phyloP scores from a whole-genome alignment of 2,888 invertebrate genomes.

The Cinara cedri region DNA sequence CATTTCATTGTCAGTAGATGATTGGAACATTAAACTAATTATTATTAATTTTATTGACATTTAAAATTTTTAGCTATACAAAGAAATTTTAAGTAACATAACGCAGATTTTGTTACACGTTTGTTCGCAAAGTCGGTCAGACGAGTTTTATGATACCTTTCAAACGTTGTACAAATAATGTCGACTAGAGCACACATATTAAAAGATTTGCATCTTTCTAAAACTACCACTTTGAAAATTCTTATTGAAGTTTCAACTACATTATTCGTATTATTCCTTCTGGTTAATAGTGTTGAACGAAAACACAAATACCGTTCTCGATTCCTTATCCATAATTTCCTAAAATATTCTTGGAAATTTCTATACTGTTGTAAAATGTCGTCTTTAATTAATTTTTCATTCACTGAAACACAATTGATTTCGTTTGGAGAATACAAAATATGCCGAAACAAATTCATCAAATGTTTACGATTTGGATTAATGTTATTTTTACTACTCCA shows the following conservation, averaged over 20 bases:
- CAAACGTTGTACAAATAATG: too few species aligned
- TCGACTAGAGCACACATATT: conserved; percentile 8
- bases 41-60: conserved; percentile 2
- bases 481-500: conserved; percentile 26
- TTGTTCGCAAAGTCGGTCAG: too few species aligned
- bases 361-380: neutral
- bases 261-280: conserved; percentile 19
- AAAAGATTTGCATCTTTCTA: conserved; percentile 15
- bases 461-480: neutral
- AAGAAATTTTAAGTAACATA: too few species aligned
- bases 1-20: neutral
- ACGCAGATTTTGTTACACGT: conserved; percentile 8
- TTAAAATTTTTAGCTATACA: conserved; percentile 18
- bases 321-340: neutral
- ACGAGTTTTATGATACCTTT: too few species aligned
- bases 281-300: neutral
- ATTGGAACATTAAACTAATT: conserved; percentile 7
- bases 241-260: neutral
- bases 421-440: conserved; percentile 4
- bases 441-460: conserved; percentile 10
- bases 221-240: conserved; percentile 1
- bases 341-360: neutral
- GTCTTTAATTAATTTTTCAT: neutral
- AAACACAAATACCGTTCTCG: conserved; percentile 2
- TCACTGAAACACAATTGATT: neutral